Evolutionary conservation across 2,888 invertebrate species (phyloP).

Genomic region (Dendrolimus houi): DNA sequence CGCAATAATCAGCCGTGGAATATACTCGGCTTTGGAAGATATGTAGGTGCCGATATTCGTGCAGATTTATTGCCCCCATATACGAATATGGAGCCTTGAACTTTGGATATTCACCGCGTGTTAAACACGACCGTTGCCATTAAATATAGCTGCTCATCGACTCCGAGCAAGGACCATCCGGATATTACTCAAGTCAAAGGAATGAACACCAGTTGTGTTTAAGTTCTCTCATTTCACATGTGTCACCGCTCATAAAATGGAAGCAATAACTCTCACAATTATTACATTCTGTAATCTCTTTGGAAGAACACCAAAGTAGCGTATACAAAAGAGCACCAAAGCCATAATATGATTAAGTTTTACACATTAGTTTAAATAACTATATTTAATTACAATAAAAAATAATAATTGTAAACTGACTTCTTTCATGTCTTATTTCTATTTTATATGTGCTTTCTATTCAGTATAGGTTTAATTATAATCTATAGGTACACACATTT

Average conservation of each 20-base stretch:
- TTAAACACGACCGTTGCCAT: slow-evolving; percentile 17
- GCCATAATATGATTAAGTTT: too few relatives aligned
- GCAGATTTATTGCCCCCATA: neutral
- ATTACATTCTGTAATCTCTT: slow-evolving; percentile 10
- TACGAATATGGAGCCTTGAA: neutral
- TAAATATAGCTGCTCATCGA: slow-evolving; percentile 27
- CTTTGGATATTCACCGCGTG: neutral
- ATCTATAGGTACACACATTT: too few relatives aligned
- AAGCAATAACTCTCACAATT: slow-evolving; percentile 24
- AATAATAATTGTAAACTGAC: too few relatives aligned
- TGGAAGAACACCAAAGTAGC: neutral
- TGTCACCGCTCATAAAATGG: slow-evolving; percentile 20
- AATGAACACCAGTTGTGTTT: slow-evolving; percentile 35
- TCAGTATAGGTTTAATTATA: too few relatives aligned
- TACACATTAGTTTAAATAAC: too few relatives aligned
- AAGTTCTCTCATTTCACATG: slow-evolving; percentile 24
- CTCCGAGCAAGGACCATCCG: slow-evolving; percentile 28
- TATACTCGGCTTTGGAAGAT: neutral
- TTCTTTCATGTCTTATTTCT: too few relatives aligned
- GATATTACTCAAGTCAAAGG: slow-evolving; percentile 35
- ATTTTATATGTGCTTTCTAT: too few relatives aligned
- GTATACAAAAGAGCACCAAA: too few relatives aligned
- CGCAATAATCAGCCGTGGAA: neutral
- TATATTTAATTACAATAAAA: too few relatives aligned
- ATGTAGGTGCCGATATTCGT: neutral